These are phyloP conservation scores for Aphidoletes aphidimyza DNA, from an alignment of 2,888 invertebrate genomes.

Conservation along the genomic window DNA sequence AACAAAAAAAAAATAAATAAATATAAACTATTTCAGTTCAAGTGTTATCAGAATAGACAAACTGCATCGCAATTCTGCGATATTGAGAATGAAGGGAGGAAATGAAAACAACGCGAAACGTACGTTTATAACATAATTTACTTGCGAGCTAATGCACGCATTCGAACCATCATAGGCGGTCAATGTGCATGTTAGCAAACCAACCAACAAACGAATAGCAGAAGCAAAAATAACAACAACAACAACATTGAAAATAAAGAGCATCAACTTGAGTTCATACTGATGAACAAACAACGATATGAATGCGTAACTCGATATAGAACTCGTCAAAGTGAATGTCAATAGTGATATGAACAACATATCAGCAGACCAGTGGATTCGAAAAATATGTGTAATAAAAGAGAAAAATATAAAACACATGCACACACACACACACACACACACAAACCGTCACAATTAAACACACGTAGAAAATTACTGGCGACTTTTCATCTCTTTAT, in stretches of 20 bases:
- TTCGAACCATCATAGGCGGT: background rate
- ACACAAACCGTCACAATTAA: too few species aligned
- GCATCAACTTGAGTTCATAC: background rate
- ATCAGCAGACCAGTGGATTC: background rate
- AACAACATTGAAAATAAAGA: background rate
- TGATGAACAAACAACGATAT: too few species aligned
- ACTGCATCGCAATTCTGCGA: background rate
- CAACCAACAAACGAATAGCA: too few species aligned
- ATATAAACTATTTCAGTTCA: background rate
- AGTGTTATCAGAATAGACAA: slow-evolving; percentile 5
- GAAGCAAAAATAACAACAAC: too few species aligned
- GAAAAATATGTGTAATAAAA: too few species aligned
- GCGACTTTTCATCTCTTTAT: too few species aligned
- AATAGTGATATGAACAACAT: background rate
- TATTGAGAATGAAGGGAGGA: slow-evolving; percentile 17
- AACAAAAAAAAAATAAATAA: too few species aligned
- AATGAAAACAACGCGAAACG: background rate
- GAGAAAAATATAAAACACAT: background rate
- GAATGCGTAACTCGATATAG: background rate
- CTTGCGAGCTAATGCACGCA: slow-evolving; percentile 13
- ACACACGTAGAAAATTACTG: too few species aligned
- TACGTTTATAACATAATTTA: background rate
- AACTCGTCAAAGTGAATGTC: background rate
- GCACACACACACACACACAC: too few species aligned
- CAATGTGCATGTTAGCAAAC: too few species aligned